Percentiles rank a stretch among this genome's conserved stretches.
These are phyloP conservation scores for Leuciscus idus DNA, from an alignment of 2,113 vertebrate genomes.

Conservation along the genomic window DNA sequence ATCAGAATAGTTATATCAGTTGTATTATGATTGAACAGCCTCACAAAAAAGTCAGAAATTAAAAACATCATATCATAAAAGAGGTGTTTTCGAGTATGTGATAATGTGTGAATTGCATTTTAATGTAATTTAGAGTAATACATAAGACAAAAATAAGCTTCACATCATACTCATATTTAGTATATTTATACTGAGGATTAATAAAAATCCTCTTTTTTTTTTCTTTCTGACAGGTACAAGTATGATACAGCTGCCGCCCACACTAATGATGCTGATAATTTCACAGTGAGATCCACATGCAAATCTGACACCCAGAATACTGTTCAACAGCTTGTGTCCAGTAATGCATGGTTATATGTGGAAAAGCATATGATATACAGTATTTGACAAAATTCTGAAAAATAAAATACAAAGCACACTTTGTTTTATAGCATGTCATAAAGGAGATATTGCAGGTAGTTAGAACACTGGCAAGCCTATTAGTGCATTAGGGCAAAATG, in stretches of 20 bases:
- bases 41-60: no score
- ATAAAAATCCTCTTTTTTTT: not conserved
- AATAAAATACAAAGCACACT: not conserved
- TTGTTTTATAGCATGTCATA: slow-evolving; percentile 63
- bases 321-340: not conserved
- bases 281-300: slow-evolving; percentile 31
- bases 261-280: slow-evolving; percentile 26
- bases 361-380: not conserved
- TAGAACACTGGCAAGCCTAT: no score
- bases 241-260: not conserved
- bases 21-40: no score
- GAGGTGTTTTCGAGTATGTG: no score
- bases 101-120: no score
- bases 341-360: not conserved
- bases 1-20: no score
- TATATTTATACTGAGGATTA: no score
- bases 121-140: no score
- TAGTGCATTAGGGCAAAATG: slow-evolving; percentile 68
- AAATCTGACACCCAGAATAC: not conserved
- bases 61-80: no score
- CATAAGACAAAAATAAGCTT: no score
- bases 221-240: slow-evolving; percentile 6
- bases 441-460: slow-evolving; percentile 75
- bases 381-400: not conserved
- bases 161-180: no score